Percentiles rank a stretch among this genome's conserved stretches.
phyloP scores from a whole-genome alignment of 1,140 invertebrate genomes.

The Zaprionus lachaisei region DNA sequence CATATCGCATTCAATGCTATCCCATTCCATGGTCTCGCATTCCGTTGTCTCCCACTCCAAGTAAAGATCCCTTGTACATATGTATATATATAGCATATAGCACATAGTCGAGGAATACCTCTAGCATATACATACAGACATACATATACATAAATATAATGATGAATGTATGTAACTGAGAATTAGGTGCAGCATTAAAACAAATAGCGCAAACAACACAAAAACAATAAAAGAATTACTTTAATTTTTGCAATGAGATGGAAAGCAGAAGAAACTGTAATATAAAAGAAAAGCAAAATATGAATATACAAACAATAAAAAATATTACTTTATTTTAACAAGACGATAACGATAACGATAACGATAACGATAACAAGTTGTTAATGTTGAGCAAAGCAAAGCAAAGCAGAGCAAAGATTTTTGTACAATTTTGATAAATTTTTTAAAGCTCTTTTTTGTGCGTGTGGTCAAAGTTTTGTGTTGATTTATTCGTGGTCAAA shows the following conservation, averaged over 20 bases:
- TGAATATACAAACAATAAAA: constrained; percentile 71
- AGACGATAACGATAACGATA: constrained; percentile 17
- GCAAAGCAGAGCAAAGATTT: constrained; percentile 37
- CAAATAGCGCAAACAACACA: constrained; percentile 64
- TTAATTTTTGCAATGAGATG: constrained; percentile 73
- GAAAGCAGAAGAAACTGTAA: constrained; percentile 22
- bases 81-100: not conserved
- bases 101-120: not conserved
- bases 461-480: constrained; percentile 47
- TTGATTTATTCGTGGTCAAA: constrained; percentile 32
- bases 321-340: constrained; percentile 74
- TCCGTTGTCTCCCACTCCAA: constrained; percentile 80
- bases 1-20: constrained; percentile 83
- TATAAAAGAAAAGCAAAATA: constrained; percentile 24
- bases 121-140: constrained; percentile 16
- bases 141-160: constrained; percentile 5
- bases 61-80: constrained; percentile 32
- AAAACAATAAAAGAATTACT: constrained; percentile 83
- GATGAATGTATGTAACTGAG: constrained; percentile 50
- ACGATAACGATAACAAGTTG: constrained; percentile 22
- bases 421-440: constrained; percentile 79
- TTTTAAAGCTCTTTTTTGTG: constrained; percentile 69
- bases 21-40: constrained; percentile 81
- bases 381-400: constrained; percentile 7
- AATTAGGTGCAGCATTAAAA: constrained; percentile 50